Evolutionary conservation across 2,113 vertebrate genomes (phyloP).

Genomic region (Scatophagus argus): DNA sequence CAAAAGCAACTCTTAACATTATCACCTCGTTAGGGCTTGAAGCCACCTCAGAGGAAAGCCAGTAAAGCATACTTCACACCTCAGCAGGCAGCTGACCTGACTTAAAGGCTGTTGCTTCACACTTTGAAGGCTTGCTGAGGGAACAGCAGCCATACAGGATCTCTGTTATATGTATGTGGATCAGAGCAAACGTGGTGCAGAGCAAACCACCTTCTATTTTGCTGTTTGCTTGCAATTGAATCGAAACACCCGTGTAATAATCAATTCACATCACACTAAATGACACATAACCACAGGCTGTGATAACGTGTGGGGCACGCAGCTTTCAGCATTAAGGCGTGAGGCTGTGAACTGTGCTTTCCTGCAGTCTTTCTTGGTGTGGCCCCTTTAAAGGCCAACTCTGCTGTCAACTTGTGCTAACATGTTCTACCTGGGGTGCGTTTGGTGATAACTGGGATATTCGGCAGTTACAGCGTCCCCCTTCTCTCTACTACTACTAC

Average conservation of each 20-base stretch:
- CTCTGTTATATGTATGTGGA: constrained; percentile 36
- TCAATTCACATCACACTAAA: constrained; percentile 18
- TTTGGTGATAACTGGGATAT: background rate
- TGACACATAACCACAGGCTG: constrained; percentile 11
- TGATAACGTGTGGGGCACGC: background rate
- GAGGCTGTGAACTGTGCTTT: background rate
- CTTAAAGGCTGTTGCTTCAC: constrained; percentile 34
- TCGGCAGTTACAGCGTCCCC: background rate
- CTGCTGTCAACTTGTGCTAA: constrained; percentile 32
- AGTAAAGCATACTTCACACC: constrained; percentile 57
- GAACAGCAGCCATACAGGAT: constrained; percentile 41
- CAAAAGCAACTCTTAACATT: constrained; percentile 41
- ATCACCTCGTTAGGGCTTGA: constrained; percentile 40
- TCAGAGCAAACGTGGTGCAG: constrained; percentile 61
- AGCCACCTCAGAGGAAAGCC: constrained; percentile 50
- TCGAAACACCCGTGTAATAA: constrained; percentile 6
- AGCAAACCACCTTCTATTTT: constrained; percentile 41
- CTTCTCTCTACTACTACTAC: too few species aligned
- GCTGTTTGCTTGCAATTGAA: constrained; percentile 25
- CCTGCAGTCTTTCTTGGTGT: background rate
- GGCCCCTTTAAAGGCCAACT: constrained; percentile 30
- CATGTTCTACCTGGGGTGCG: constrained; percentile 9
- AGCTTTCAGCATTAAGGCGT: background rate
- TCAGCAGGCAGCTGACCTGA: constrained; percentile 51
- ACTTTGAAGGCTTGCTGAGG: constrained; percentile 30